A percentile compares a stretch with the other conserved stretches of the same genome.
Evolutionary conservation across 2,888 invertebrate species (phyloP).

Genomic region (Agrotis ipsilon): DNA sequence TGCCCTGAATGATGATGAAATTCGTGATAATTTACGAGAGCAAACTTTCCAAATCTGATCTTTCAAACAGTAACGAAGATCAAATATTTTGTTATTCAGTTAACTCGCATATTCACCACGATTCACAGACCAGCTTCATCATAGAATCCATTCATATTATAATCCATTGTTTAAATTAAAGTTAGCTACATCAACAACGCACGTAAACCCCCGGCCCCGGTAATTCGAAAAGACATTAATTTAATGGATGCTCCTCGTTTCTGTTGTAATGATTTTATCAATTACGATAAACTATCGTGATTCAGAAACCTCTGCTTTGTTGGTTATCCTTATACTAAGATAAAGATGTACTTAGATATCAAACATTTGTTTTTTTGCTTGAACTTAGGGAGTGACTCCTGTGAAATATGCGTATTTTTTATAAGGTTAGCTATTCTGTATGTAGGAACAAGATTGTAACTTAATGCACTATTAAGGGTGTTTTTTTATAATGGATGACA

Average conservation of each 20-base stretch:
- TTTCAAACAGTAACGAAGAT: not conserved
- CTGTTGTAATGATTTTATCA: constrained; percentile 42
- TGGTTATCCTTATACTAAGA: not conserved
- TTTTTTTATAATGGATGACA: constrained; percentile 9
- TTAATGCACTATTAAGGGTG: not conserved
- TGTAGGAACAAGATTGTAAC: not conserved
- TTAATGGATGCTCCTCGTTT: constrained; percentile 17
- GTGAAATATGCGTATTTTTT: not conserved
- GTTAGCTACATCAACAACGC: constrained; percentile 18
- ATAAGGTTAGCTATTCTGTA: not conserved
- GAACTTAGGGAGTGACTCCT: not conserved
- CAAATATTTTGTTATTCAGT: constrained; percentile 1
- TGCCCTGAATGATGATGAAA: no score
- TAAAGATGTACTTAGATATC: not conserved
- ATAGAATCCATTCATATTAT: constrained; percentile 10
- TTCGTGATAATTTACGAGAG: no score
- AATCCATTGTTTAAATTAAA: constrained; percentile 50
- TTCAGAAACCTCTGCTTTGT: constrained; percentile 3
- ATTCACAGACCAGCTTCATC: constrained; percentile 33
- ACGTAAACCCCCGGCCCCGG: constrained; percentile 17
- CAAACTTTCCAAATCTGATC: not conserved
- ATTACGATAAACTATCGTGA: constrained; percentile 36
- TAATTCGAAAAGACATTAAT: constrained; percentile 39
- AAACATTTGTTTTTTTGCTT: not conserved
- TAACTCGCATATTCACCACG: not conserved